These are phyloP conservation scores for Diabrotica undecimpunctata DNA, from an alignment of 1,140 invertebrate genomes.

Conservation along the genomic window DNA sequence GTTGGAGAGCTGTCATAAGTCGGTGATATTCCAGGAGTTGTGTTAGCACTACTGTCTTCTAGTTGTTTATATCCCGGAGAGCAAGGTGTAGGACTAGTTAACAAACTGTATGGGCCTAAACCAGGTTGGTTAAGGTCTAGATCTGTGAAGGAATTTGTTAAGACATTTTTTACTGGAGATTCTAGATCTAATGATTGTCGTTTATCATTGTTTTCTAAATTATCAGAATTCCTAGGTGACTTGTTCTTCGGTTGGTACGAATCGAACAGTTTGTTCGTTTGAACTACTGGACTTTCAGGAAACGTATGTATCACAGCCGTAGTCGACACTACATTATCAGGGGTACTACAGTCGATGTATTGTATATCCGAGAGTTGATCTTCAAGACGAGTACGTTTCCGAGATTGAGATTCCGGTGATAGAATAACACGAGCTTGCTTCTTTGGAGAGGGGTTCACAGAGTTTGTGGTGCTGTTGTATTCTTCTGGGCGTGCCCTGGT, in stretches of 20 bases:
- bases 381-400: constrained; percentile 58
- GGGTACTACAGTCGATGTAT: constrained; percentile 62
- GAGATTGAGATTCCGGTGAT: constrained; percentile 46
- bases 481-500: constrained; percentile 50
- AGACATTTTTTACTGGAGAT: constrained; percentile 5
- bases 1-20: constrained; percentile 29
- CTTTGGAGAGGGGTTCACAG: constrained; percentile 54
- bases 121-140: constrained; percentile 32
- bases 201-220: constrained; percentile 29
- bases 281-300: constrained; percentile 25
- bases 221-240: constrained; percentile 42
- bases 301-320: constrained; percentile 37
- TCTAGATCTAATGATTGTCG: constrained; percentile 41
- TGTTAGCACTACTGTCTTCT: constrained; percentile 40
- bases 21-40: constrained; percentile 35
- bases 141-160: constrained; percentile 42
- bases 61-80: constrained; percentile 41
- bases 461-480: constrained; percentile 50
- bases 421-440: constrained; percentile 54
- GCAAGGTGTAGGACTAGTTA: constrained; percentile 38
- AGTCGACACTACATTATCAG: constrained; percentile 48
- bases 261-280: constrained; percentile 15
- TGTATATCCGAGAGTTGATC: constrained; percentile 61
- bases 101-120: constrained; percentile 23
- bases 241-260: constrained; percentile 43